phyloP scores from a whole-genome alignment of 2,888 invertebrate genomes.

The Sesia bembeciformis region DNA sequence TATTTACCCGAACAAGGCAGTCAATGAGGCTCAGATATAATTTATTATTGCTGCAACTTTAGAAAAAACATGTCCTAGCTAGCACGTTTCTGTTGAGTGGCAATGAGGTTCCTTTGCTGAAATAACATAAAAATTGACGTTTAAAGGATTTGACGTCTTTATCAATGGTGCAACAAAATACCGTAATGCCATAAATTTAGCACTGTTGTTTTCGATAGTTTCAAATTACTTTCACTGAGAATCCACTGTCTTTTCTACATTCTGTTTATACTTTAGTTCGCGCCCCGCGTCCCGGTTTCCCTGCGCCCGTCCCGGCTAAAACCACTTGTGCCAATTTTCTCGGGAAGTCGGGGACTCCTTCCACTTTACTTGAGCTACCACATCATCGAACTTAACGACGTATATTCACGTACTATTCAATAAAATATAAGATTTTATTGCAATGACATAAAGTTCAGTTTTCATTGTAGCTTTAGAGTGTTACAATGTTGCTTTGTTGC shows the following conservation, averaged over 20 bases:
- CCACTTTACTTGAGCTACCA: conserved; percentile 67
- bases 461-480: conserved; percentile 12
- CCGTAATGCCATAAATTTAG: no score
- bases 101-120: no score
- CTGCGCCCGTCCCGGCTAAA: conserved; percentile 56
- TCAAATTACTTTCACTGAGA: neutral
- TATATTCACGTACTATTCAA: conserved; percentile 29
- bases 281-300: conserved; percentile 32
- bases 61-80: no score
- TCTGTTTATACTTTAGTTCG: conserved; percentile 20
- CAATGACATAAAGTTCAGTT: conserved; percentile 28
- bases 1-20: no score
- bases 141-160: no score
- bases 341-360: conserved; percentile 47
- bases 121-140: no score
- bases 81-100: no score
- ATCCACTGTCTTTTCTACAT: neutral
- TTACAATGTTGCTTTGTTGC: conserved; percentile 15
- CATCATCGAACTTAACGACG: conserved; percentile 31
- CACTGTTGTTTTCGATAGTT: neutral
- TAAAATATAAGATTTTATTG: conserved; percentile 29
- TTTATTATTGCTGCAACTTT: no score
- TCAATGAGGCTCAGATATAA: no score
- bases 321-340: conserved; percentile 75
- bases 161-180: no score